Percentiles rank a stretch among this genome's conserved stretches.
These are phyloP conservation scores for Sminthopsis crassicaudata DNA, from an alignment of 2,113 vertebrate species.

Conservation along the genomic window DNA sequence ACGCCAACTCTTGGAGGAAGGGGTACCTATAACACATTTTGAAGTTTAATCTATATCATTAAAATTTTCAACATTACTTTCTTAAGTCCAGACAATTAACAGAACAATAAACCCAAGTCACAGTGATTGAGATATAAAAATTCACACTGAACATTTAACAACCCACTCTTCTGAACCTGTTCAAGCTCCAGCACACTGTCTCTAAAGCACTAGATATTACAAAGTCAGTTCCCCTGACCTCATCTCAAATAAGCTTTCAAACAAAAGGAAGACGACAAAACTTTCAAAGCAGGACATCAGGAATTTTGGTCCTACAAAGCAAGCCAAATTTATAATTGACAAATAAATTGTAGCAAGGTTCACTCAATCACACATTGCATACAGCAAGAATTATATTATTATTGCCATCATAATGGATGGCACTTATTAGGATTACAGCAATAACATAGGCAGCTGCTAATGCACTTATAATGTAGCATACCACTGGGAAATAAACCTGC, in stretches of 20 bases:
- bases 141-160: neutral
- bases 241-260: slow-evolving; percentile 42
- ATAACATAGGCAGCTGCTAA: slow-evolving; percentile 82
- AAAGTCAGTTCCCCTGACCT: neutral
- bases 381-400: slow-evolving; percentile 76
- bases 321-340: slow-evolving; percentile 63
- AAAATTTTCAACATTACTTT: neutral
- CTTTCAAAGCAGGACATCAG: slow-evolving; percentile 46
- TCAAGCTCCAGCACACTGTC: neutral
- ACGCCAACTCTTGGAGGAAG: neutral
- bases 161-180: neutral
- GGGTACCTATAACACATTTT: neutral
- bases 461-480: slow-evolving; percentile 83
- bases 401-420: slow-evolving; percentile 76
- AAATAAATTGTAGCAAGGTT: slow-evolving; percentile 63
- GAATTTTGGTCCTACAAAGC: slow-evolving; percentile 33
- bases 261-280: slow-evolving; percentile 52
- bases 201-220: neutral
- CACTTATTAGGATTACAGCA: slow-evolving; percentile 77
- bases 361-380: slow-evolving; percentile 71
- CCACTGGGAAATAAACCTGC: slow-evolving; percentile 84
- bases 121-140: neutral
- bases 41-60: neutral
- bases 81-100: neutral
- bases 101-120: neutral